A percentile compares a stretch with the other conserved stretches of the same genome.
These are phyloP conservation scores for Drosophila asahinai DNA, from an alignment of 1,140 invertebrate genomes.

Conservation along the genomic window DNA sequence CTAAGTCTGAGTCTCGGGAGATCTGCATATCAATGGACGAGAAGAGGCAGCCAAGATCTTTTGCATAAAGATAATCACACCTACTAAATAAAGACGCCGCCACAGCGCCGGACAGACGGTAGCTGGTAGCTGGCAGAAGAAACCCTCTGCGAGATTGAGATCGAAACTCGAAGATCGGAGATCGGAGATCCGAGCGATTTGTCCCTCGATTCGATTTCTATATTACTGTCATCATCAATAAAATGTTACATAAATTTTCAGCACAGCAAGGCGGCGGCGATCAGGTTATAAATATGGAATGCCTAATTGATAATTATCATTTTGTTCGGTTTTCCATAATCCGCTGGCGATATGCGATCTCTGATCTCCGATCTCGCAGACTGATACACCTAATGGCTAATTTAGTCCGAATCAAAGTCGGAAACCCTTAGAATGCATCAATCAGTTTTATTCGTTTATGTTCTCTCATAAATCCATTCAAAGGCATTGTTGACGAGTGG, in stretches of 20 bases:
- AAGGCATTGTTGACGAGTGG: conserved; percentile 20
- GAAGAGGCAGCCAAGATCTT: conserved; percentile 50
- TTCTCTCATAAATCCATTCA: conserved; percentile 54
- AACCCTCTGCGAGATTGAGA: conserved; percentile 13
- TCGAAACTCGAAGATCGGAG: conserved; percentile 14
- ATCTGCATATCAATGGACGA: conserved; percentile 71
- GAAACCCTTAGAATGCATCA: conserved; percentile 23
- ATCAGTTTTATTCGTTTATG: conserved; percentile 48
- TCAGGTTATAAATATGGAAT: conserved; percentile 72
- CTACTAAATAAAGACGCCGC: conserved; percentile 75
- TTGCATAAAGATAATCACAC: conserved; percentile 81
- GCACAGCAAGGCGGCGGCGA: conserved; percentile 26
- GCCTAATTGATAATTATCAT: conserved; percentile 84
- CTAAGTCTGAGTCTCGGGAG: conserved; percentile 8
- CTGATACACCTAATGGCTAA: conserved; percentile 32
- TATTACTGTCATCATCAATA: conserved; percentile 79
- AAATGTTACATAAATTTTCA: conserved; percentile 81
- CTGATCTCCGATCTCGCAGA: conserved; percentile 16
- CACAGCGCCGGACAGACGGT: conserved; percentile 21
- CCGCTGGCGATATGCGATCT: conserved; percentile 29
- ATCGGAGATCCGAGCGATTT: conserved; percentile 34
- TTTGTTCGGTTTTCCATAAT: conserved; percentile 69
- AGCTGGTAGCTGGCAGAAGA: conserved; percentile 10
- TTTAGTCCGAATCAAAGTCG: conserved; percentile 23
- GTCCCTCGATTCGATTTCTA: conserved; percentile 68